Evolutionary conservation across 1,140 invertebrate species (phyloP).

Genomic region (Brachionus koreanus): DNA sequence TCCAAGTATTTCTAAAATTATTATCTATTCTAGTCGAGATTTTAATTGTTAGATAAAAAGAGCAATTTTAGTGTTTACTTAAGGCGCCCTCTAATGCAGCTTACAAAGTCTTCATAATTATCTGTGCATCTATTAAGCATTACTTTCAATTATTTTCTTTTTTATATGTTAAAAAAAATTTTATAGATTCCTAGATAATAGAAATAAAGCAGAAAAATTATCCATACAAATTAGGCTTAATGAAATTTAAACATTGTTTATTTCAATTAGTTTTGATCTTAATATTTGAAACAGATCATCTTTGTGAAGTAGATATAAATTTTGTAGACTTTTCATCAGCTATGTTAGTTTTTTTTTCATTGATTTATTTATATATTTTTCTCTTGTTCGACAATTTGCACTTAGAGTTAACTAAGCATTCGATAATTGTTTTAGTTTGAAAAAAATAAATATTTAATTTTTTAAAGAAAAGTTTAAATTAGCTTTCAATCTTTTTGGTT

Average conservation of each 20-base stretch:
- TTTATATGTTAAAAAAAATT: constrained; percentile 10
- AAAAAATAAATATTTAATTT: background rate
- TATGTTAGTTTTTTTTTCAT: background rate
- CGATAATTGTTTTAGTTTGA: background rate
- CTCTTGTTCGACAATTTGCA: background rate
- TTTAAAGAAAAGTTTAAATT: background rate
- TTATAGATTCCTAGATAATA: background rate
- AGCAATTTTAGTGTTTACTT: constrained; percentile 23
- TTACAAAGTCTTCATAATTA: background rate
- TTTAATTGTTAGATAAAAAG: constrained; percentile 24
- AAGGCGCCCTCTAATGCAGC: background rate
- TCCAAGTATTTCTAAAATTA: constrained; percentile 3
- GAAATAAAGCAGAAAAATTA: constrained; percentile 1
- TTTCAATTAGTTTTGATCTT: constrained; percentile 26
- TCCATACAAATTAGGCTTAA: constrained; percentile 13
- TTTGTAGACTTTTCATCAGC: background rate
- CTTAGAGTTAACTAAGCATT: background rate
- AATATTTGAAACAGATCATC: constrained; percentile 38
- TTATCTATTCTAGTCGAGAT: constrained; percentile 9
- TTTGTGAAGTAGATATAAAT: background rate
- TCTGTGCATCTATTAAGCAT: background rate
- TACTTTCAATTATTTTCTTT: background rate
- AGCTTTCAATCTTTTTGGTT: background rate
- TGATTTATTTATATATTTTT: constrained; percentile 3
- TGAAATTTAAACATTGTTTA: constrained; percentile 13